Evolutionary conservation across 2,888 invertebrate genomes (phyloP).

Genomic region (Plagodis dolabraria): DNA sequence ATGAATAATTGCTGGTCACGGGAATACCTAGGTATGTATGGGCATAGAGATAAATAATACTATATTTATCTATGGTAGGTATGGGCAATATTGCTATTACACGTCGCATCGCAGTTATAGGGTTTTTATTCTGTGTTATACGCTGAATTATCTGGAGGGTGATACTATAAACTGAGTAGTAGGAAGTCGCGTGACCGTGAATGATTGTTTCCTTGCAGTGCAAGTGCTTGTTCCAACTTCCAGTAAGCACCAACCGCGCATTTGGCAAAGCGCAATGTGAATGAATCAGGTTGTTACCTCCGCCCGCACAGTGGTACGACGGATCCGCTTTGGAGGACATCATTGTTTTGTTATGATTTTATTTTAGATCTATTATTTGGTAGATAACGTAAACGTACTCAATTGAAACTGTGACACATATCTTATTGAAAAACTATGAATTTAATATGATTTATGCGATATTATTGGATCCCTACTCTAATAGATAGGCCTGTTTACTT

Average conservation of each 20-base stretch:
- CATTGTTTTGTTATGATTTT: slow-evolving; percentile 7
- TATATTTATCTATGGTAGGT: no score
- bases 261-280: slow-evolving; percentile 46
- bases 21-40: no score
- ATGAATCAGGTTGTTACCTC: slow-evolving; percentile 42
- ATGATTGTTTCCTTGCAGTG: slow-evolving; percentile 34
- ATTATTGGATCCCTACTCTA: no score
- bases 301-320: slow-evolving; percentile 26
- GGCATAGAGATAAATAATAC: no score
- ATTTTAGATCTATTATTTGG: slow-evolving; percentile 8
- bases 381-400: neutral
- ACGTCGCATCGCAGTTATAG: no score
- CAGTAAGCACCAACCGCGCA: slow-evolving; percentile 24
- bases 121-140: no score
- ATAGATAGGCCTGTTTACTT: no score
- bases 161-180: slow-evolving; percentile 1
- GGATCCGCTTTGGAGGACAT: neutral
- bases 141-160: no score
- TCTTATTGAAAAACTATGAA: no score
- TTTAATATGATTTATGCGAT: no score
- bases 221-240: slow-evolving; percentile 1
- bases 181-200: neutral
- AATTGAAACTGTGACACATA: neutral
- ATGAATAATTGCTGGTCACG: no score
- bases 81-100: no score